phyloP scores from a whole-genome alignment of 2,113 vertebrate species.

The Poeciliopsis retropinna region DNA sequence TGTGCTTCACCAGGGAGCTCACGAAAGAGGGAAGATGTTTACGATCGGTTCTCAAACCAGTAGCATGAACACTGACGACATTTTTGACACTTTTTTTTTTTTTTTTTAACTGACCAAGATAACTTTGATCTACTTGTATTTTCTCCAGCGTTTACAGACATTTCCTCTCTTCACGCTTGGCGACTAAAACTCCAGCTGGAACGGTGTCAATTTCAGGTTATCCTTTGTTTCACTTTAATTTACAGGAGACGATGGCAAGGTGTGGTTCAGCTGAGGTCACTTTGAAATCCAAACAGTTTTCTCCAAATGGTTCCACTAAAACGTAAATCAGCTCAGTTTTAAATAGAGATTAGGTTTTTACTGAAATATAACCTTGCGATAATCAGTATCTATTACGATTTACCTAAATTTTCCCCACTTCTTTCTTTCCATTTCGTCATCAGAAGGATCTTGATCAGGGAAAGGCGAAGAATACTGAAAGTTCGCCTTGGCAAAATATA shows the following conservation, averaged over 20 bases:
- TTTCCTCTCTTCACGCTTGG: constrained; percentile 24
- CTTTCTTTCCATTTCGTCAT: neutral
- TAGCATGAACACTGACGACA: constrained; percentile 75
- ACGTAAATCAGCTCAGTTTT: neutral
- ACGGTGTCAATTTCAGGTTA: neutral
- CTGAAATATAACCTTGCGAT: neutral
- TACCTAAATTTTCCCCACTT: neutral
- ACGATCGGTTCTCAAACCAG: constrained; percentile 94
- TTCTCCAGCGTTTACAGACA: constrained; percentile 65
- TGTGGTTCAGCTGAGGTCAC: too few species aligned
- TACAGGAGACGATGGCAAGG: neutral
- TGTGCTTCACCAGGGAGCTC: constrained; percentile 97
- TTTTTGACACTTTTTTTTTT: constrained; percentile 6
- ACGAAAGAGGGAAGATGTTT: constrained; percentile 95
- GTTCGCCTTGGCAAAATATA: neutral
- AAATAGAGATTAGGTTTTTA: neutral
- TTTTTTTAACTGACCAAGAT: constrained; percentile 16
- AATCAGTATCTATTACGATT: neutral
- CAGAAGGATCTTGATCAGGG: neutral
- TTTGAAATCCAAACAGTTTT: neutral
- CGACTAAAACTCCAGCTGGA: constrained; percentile 11
- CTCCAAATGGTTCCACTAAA: neutral
- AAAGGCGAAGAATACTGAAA: neutral
- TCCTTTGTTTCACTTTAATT: neutral
- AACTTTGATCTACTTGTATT: constrained; percentile 19